Percentiles rank a stretch among this genome's conserved stretches.
These are phyloP conservation scores for Drosophila bipectinata DNA, from an alignment of 1,140 invertebrate species.

Conservation along the genomic window DNA sequence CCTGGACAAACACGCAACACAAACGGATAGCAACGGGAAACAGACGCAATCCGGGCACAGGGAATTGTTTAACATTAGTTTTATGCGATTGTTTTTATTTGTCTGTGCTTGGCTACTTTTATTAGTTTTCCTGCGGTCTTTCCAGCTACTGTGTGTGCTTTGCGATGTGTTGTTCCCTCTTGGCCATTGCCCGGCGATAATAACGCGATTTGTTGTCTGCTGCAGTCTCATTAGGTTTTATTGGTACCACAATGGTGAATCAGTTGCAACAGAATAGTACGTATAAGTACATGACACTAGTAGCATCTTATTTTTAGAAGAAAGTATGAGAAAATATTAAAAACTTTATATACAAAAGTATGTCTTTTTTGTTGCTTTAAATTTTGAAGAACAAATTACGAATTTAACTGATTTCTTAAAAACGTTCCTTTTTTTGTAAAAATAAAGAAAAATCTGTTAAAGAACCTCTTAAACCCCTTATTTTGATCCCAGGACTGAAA, in stretches of 20 bases:
- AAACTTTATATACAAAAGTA: no score
- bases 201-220: conserved; percentile 73
- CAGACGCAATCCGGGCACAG: conserved; percentile 1
- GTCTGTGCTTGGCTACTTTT: conserved; percentile 70
- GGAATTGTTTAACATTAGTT: conserved; percentile 72
- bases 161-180: conserved; percentile 22
- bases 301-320: not conserved
- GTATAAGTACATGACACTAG: not conserved
- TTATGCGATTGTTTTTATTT: conserved; percentile 68
- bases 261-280: conserved; percentile 17
- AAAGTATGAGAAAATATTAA: not conserved
- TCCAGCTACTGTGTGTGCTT: not conserved
- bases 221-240: conserved; percentile 80
- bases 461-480: not conserved
- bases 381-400: no score
- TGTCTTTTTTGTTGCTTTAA: no score
- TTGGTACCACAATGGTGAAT: conserved; percentile 29
- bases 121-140: conserved; percentile 45
- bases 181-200: conserved; percentile 67
- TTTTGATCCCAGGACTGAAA: conserved; percentile 10
- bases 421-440: no score
- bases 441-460: not conserved
- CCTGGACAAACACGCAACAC: conserved; percentile 19
- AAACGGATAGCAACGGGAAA: conserved; percentile 7
- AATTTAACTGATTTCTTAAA: no score